Evolutionary conservation across 2,888 invertebrate genomes (phyloP).

Genomic region (Perdita meconis): DNA sequence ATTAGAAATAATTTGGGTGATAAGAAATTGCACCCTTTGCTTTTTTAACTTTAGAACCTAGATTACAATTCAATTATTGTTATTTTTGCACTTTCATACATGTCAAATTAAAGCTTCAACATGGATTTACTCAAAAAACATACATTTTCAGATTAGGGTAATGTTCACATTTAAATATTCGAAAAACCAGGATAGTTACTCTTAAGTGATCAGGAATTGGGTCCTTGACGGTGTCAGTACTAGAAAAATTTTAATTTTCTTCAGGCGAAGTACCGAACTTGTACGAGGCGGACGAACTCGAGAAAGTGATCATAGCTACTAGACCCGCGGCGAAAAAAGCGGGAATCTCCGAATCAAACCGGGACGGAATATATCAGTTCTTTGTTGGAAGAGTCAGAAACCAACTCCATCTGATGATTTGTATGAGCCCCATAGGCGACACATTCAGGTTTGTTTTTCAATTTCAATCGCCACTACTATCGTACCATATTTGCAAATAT

Average conservation of each 20-base stretch:
- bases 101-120: too few relatives aligned
- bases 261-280: constrained; percentile 95
- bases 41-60: too few relatives aligned
- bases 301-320: constrained; percentile 91
- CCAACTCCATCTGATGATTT: constrained; percentile 93
- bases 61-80: too few relatives aligned
- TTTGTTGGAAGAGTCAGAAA: constrained; percentile 93
- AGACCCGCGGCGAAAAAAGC: constrained; percentile 89
- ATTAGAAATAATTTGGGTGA: too few relatives aligned
- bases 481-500: neutral
- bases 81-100: too few relatives aligned
- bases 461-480: constrained; percentile 35
- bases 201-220: too few relatives aligned
- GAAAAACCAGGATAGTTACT: too few relatives aligned
- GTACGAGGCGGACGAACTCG: constrained; percentile 94
- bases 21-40: too few relatives aligned
- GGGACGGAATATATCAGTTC: constrained; percentile 93
- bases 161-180: too few relatives aligned
- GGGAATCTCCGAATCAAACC: constrained; percentile 88
- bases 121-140: too few relatives aligned
- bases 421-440: constrained; percentile 96
- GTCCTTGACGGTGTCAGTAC: neutral
- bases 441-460: constrained; percentile 88
- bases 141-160: too few relatives aligned
- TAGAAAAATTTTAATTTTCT: neutral